A percentile compares a stretch with the other conserved stretches of the same genome.
phyloP scores from a whole-genome alignment of 2,113 vertebrate species.

The Toxotes chatareus region DNA sequence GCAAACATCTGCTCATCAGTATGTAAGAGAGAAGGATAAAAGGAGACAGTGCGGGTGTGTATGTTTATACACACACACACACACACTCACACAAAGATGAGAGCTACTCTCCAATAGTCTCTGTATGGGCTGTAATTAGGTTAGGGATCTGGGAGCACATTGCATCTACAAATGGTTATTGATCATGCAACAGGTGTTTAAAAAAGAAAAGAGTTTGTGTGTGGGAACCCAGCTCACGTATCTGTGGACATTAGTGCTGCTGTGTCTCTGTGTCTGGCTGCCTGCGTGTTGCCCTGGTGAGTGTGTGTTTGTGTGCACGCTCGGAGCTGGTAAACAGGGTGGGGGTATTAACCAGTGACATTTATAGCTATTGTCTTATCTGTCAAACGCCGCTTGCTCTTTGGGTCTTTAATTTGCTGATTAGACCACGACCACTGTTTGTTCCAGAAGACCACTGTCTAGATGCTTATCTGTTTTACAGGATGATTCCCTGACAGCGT shows the following conservation, averaged over 20 bases:
- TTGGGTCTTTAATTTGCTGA: conserved; percentile 57
- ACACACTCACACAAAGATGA: not conserved
- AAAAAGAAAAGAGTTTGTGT: not conserved
- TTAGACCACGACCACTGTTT: conserved; percentile 28
- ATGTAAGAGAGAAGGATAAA: not conserved
- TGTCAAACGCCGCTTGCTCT: conserved; percentile 17
- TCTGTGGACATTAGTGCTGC: not conserved
- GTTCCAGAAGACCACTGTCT: conserved; percentile 17
- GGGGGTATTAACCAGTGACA: conserved; percentile 17
- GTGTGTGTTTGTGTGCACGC: not conserved
- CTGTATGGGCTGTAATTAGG: conserved; percentile 15
- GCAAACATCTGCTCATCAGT: not conserved
- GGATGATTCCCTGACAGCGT: conserved; percentile 20
- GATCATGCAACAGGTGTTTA: conserved; percentile 56
- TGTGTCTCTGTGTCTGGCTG: not conserved
- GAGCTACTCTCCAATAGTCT: not conserved
- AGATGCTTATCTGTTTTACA: conserved; percentile 46
- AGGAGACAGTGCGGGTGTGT: not conserved
- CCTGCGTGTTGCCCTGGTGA: not conserved
- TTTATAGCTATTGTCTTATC: conserved; percentile 45
- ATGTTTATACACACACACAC: not conserved
- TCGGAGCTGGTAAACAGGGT: not conserved
- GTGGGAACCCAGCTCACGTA: not conserved
- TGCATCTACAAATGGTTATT: conserved; percentile 51
- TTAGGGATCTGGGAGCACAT: conserved; percentile 39